Base-by-base conservation (phyloP, 2,888 invertebrate genomes). In the Lithophane socia region DNA sequence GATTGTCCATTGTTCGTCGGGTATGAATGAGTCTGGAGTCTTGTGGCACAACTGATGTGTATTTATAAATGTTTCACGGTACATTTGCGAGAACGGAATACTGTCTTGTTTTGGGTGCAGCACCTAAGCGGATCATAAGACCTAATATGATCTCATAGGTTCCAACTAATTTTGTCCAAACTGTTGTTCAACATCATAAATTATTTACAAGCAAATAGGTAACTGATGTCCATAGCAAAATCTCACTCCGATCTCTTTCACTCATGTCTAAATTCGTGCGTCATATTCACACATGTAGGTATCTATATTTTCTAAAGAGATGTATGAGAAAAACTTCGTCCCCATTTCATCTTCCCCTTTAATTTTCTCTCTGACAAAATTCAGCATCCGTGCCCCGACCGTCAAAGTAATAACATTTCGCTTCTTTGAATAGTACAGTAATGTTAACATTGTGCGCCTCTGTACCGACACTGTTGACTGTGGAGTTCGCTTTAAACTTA, bases 1-100 rank as follows among this genome's bases (percentile, higher is more conserved):
- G 87, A 87, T 87, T 88, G 87, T 73, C 82, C 77, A 87, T 87
- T 87, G 87, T 87, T 87, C 75, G 24, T 44, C 18, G 29, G n/a
- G 68, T 61, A 44, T 79, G 73, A 81, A 52, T 81, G 84, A 74
- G 78, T 52, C 52, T n/a, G 24, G 64, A 68, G 64, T 18, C 10
- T 24, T 58, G 58, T 44, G 7, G 24, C 13, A 29, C 49, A 68
- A 67, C 54, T n/a, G 60, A n/a, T n/a, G 58, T 24, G n/a, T 61
- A 18, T 64, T 44, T 16, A 56, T 61, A 13, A 18, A 64, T 64
- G n/a, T 64, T 42, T 61, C 54, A 71, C 37, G 24, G 56, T 58
- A 24, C 54, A 54, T 73, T 73, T 5, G 16, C 12, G 18, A 44
- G 13, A 63, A 7, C 24, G 13, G 12, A 37, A 10, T 29, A n/a